phyloP scores from a whole-genome alignment of 1,140 invertebrate species.

The Drosophila willistoni region DNA sequence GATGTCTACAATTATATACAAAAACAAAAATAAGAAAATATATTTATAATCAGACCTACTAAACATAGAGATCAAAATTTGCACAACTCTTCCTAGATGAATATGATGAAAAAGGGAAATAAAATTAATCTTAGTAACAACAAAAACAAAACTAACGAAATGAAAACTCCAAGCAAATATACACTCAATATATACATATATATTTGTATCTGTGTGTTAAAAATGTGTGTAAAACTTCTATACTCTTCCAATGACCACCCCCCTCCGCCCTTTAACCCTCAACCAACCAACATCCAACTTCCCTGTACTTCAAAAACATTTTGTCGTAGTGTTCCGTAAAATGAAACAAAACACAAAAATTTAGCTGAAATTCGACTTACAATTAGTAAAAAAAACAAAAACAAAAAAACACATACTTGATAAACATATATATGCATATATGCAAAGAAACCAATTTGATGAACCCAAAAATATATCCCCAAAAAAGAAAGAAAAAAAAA shows the following conservation, averaged over 20 bases:
- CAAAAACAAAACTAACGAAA: slow-evolving; percentile 1
- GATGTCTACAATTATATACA: slow-evolving; percentile 77
- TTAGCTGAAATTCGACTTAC: slow-evolving; percentile 72
- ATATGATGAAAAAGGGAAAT: slow-evolving; percentile 59
- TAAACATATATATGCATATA: slow-evolving; percentile 30
- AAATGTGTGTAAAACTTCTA: slow-evolving; percentile 57
- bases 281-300: slow-evolving; percentile 16
- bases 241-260: slow-evolving; percentile 66
- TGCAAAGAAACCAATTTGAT: slow-evolving; percentile 52
- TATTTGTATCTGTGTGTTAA: slow-evolving; percentile 42
- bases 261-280: neutral
- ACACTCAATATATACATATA: slow-evolving; percentile 34
- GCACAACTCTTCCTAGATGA: slow-evolving; percentile 70
- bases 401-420: slow-evolving; percentile 21
- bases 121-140: slow-evolving; percentile 51
- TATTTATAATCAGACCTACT: slow-evolving; percentile 18
- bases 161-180: slow-evolving; percentile 71
- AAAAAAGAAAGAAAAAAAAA: too few relatives aligned
- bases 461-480: slow-evolving; percentile 33
- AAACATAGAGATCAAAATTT: slow-evolving; percentile 58
- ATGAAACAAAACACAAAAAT: slow-evolving; percentile 22
- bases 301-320: slow-evolving; percentile 21
- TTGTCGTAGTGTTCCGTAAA: slow-evolving; percentile 65
- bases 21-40: slow-evolving; percentile 33
- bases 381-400: slow-evolving; percentile 64